Percentiles rank a stretch among this genome's conserved stretches.
These are phyloP conservation scores for Rhinolophus sinicus DNA, from an alignment of 2,113 vertebrate genomes.

Conservation along the genomic window DNA sequence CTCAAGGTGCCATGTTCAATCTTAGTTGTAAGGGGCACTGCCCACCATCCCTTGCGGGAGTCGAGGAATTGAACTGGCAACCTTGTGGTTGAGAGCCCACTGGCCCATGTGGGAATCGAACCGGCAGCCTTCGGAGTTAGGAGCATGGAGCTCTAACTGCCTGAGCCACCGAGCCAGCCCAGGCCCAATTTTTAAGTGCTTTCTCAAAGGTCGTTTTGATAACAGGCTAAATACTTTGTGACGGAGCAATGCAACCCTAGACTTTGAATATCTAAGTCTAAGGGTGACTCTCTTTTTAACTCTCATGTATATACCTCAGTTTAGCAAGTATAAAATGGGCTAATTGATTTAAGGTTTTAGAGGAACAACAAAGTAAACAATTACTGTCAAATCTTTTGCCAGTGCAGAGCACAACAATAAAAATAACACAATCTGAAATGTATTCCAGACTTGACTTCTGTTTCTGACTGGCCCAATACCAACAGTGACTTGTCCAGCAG, in stretches of 20 bases:
- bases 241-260: background rate
- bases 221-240: background rate
- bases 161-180: too few relatives aligned
- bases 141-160: too few relatives aligned
- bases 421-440: conserved; percentile 7
- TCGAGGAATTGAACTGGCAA: too few relatives aligned
- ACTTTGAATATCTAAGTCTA: background rate
- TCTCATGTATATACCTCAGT: background rate
- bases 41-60: too few relatives aligned
- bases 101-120: too few relatives aligned
- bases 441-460: background rate
- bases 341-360: background rate
- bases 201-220: background rate
- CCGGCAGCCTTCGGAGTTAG: too few relatives aligned
- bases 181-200: background rate
- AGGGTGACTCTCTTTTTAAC: background rate
- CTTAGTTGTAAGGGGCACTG: too few relatives aligned
- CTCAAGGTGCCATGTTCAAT: too few relatives aligned
- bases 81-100: too few relatives aligned
- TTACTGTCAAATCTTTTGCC: background rate
- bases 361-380: background rate
- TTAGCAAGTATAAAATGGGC: background rate
- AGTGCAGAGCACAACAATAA: background rate
- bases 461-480: background rate
- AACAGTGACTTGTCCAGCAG: background rate